Percentiles rank a stretch among this genome's conserved stretches.
These are phyloP conservation scores for Nomada fabriciana DNA, from an alignment of 2,888 invertebrate genomes.

Conservation along the genomic window DNA sequence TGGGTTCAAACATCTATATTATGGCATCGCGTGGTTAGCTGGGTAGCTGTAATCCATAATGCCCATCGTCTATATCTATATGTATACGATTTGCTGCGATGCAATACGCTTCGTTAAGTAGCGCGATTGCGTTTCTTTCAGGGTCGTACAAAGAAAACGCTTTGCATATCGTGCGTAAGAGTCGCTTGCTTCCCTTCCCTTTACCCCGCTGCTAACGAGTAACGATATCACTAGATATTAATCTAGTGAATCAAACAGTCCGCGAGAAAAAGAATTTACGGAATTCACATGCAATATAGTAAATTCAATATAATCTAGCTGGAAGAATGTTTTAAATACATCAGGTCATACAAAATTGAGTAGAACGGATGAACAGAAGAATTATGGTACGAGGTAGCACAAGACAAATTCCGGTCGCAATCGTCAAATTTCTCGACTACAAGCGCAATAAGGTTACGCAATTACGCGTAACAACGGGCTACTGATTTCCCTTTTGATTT, in stretches of 20 bases:
- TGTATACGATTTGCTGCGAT: not conserved
- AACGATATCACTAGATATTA: too few species aligned
- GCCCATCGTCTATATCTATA: slow-evolving; percentile 34
- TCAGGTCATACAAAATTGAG: too few species aligned
- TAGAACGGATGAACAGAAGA: not conserved
- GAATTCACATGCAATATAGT: not conserved
- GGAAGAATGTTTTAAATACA: not conserved
- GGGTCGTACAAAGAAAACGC: slow-evolving; percentile 39
- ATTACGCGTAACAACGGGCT: slow-evolving; percentile 25
- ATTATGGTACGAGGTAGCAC: not conserved
- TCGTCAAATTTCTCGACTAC: slow-evolving; percentile 27
- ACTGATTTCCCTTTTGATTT: slow-evolving; percentile 57
- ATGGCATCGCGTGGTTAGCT: not conserved
- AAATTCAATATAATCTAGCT: not conserved
- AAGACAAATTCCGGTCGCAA: slow-evolving; percentile 7
- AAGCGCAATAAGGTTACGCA: slow-evolving; percentile 18
- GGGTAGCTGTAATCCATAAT: slow-evolving; percentile 24
- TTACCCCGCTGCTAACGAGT: too few species aligned
- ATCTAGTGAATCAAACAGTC: not conserved
- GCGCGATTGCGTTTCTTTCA: slow-evolving; percentile 47
- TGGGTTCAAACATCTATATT: slow-evolving; percentile 41
- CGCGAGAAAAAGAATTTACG: not conserved
- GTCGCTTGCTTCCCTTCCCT: slow-evolving; percentile 1
- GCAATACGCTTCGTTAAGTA: slow-evolving; percentile 33
- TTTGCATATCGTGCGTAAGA: slow-evolving; percentile 16